These are phyloP conservation scores for Coelopa pilipes DNA, from an alignment of 2,888 invertebrate genomes.

Conservation along the genomic window DNA sequence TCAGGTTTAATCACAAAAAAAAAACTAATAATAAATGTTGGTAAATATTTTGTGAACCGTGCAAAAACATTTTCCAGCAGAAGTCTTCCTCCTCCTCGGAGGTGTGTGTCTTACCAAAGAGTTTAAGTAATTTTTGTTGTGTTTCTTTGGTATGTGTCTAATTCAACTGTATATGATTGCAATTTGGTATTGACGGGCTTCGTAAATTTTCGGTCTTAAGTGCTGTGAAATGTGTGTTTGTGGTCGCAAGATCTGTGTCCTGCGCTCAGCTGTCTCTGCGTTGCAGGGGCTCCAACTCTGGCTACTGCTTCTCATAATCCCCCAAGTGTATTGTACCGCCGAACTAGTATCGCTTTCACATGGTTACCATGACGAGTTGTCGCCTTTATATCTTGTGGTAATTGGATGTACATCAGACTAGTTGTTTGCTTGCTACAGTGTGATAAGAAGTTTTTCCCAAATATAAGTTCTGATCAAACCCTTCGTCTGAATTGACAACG, in stretches of 20 bases:
- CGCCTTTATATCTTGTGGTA: not conserved
- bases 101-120: slow-evolving; percentile 7
- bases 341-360: no score
- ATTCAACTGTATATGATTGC: not conserved
- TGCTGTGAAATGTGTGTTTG: not conserved
- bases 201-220: not conserved
- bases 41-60: slow-evolving; percentile 16
- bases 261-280: not conserved
- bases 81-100: not conserved
- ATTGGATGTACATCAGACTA: not conserved
- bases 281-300: not conserved
- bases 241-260: not conserved
- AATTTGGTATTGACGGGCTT: not conserved
- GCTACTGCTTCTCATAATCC: not conserved
- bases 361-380: not conserved
- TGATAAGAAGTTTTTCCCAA: not conserved
- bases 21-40: not conserved
- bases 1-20: not conserved
- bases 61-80: not conserved
- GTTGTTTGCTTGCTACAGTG: not conserved
- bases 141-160: slow-evolving; percentile 7
- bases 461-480: no score
- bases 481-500: no score
- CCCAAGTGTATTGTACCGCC: not conserved
- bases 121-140: slow-evolving; percentile 6